phyloP scores from a whole-genome alignment of 1,140 invertebrate genomes.

The Drosophila aff. region DNA sequence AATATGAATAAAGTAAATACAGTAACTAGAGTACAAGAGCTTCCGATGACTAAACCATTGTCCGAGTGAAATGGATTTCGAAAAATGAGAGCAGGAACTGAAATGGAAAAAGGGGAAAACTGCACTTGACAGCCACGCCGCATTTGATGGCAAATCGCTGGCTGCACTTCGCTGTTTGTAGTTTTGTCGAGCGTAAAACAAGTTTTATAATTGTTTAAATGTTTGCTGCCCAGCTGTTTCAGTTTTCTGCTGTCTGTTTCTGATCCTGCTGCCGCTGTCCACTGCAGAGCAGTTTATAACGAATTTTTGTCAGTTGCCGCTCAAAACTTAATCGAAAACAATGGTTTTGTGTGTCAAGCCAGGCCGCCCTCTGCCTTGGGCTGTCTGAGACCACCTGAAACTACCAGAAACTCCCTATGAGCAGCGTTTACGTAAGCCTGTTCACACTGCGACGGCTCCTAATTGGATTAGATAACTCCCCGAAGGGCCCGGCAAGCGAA shows the following conservation, averaged over 20 bases:
- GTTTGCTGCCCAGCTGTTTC: constrained; percentile 53
- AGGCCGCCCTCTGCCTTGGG: constrained; percentile 12
- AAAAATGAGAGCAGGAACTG: constrained; percentile 23
- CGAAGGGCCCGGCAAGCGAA: constrained; percentile 64
- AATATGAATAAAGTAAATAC: constrained; percentile 9
- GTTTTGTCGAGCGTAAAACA: constrained; percentile 79
- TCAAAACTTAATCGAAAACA: constrained; percentile 80
- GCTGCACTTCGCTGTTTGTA: constrained; percentile 71
- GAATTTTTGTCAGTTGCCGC: constrained; percentile 80
- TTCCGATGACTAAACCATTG: constrained; percentile 49
- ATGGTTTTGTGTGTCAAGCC: constrained; percentile 49
- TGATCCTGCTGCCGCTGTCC: constrained; percentile 56
- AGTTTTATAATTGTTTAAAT: constrained; percentile 84
- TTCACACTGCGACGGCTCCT: constrained; percentile 73
- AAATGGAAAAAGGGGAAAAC: constrained; percentile 34
- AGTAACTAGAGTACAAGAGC: constrained; percentile 3
- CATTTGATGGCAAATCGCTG: constrained; percentile 81
- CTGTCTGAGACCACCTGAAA: not conserved
- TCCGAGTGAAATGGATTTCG: constrained; percentile 47
- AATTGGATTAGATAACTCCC: constrained; percentile 82
- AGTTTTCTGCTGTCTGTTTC: constrained; percentile 5
- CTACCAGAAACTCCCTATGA: constrained; percentile 16
- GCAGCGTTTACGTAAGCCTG: constrained; percentile 61
- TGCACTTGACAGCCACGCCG: constrained; percentile 79
- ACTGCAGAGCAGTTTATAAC: constrained; percentile 77